Conservation (phyloP, 2,797 vertebrate genomes). For the Parauchenoglanis ngamensis region DNA sequence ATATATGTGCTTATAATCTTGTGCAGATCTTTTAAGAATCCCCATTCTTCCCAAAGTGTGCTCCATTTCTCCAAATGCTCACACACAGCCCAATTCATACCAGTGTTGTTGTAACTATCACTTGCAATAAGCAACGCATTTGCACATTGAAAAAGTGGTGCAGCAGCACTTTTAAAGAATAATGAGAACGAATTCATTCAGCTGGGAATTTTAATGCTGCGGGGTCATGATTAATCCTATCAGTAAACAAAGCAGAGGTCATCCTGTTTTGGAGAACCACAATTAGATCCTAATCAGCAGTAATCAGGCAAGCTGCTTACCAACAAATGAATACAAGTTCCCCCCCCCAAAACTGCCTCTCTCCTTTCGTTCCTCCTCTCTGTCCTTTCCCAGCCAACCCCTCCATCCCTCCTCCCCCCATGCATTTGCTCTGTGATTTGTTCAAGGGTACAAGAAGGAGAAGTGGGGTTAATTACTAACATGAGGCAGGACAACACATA, state of each 20-base stretch:
- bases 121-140: conserved; percentile 29
- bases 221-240: conserved; percentile 77
- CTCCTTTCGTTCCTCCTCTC: conserved; percentile 23
- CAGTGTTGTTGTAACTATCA: conserved; percentile 15
- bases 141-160: conserved; percentile 46
- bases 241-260: conserved; percentile 85
- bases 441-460: conserved; percentile 63
- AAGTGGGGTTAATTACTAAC: conserved; percentile 52
- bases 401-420: conserved; percentile 62
- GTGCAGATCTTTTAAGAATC: background rate
- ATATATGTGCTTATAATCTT: background rate
- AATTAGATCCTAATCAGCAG: conserved; percentile 80
- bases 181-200: conserved; percentile 71
- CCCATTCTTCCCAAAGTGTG: background rate
- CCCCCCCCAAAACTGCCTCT: conserved; percentile 51
- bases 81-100: background rate
- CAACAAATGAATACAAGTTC: conserved; percentile 67
- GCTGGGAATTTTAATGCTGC: conserved; percentile 75
- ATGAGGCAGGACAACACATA: conserved; percentile 35
- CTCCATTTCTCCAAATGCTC: background rate
- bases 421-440: conserved; percentile 71
- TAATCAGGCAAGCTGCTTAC: conserved; percentile 80
- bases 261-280: conserved; percentile 81
- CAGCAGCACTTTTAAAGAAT: conserved; percentile 59
- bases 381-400: conserved; percentile 52